Conservation (phyloP, 2,797 vertebrate genomes). For the Thaleichthys pacificus region DNA sequence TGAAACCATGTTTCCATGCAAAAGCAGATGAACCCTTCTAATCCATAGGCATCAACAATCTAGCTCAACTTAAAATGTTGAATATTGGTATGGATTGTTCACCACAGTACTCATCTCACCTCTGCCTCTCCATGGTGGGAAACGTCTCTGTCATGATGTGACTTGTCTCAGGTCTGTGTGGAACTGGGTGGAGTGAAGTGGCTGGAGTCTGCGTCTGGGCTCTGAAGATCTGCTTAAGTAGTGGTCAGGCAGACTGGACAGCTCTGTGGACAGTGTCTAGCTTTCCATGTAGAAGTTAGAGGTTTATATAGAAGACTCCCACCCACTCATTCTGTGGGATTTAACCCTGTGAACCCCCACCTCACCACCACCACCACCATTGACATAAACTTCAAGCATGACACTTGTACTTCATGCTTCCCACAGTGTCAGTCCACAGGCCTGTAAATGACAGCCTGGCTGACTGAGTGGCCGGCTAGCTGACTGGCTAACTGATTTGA, state of each 20-base stretch:
- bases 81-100: neutral
- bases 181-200: neutral
- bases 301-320: conserved; percentile 1
- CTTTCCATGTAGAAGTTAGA: neutral
- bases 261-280: conserved; percentile 2
- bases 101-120: conserved; percentile 6
- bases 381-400: neutral
- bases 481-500: neutral
- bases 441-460: neutral
- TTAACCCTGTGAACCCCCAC: conserved; percentile 1
- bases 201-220: neutral
- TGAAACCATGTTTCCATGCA: too few relatives aligned
- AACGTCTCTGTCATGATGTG: neutral
- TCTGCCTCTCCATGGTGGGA: conserved; percentile 9
- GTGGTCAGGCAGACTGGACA: neutral
- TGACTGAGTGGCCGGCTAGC: too few relatives aligned
- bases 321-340: conserved; percentile 8
- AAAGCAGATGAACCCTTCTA: too few relatives aligned
- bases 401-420: neutral
- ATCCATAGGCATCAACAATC: too few relatives aligned
- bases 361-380: conserved; percentile 4
- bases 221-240: neutral
- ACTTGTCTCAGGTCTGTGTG: neutral
- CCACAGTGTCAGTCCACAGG: neutral
- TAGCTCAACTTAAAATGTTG: too few relatives aligned